Conservation (phyloP, 2,797 vertebrate species). For the Thamnophis elegans region DNA sequence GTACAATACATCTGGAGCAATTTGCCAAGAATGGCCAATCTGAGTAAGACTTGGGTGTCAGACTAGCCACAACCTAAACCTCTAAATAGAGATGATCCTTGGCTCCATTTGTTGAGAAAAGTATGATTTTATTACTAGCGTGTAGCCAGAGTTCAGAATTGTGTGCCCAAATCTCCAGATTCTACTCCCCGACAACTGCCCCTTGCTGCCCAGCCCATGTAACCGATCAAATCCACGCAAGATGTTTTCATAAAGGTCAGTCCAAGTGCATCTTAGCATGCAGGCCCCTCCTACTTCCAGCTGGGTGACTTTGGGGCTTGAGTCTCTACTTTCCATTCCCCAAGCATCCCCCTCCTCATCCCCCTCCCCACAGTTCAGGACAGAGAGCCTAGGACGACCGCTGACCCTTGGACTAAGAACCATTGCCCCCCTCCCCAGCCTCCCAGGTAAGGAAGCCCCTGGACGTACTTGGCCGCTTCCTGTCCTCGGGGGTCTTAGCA, state of each 20-base stretch:
- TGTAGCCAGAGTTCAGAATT: background rate
- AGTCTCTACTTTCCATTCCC: background rate
- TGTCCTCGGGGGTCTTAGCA: constrained; percentile 85
- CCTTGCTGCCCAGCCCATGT: background rate
- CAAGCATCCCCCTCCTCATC: background rate
- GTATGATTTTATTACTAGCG: background rate
- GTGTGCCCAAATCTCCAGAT: background rate
- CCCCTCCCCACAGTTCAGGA: background rate
- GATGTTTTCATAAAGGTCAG: background rate
- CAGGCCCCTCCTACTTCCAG: background rate
- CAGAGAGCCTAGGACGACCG: too few relatives aligned
- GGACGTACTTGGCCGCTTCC: constrained; percentile 86
- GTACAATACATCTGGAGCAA: background rate
- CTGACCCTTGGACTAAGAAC: background rate
- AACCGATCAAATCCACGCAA: background rate
- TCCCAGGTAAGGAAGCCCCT: background rate
- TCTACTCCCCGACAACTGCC: background rate
- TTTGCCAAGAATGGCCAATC: too few relatives aligned
- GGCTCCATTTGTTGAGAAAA: background rate
- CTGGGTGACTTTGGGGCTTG: background rate
- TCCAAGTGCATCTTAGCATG: background rate
- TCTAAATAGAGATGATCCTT: background rate
- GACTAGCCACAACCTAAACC: background rate
- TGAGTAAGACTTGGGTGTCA: background rate
- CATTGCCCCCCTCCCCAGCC: fast-evolving